Conservation (phyloP, 2,888 invertebrate species). For the Silvanus unidentatus region DNA sequence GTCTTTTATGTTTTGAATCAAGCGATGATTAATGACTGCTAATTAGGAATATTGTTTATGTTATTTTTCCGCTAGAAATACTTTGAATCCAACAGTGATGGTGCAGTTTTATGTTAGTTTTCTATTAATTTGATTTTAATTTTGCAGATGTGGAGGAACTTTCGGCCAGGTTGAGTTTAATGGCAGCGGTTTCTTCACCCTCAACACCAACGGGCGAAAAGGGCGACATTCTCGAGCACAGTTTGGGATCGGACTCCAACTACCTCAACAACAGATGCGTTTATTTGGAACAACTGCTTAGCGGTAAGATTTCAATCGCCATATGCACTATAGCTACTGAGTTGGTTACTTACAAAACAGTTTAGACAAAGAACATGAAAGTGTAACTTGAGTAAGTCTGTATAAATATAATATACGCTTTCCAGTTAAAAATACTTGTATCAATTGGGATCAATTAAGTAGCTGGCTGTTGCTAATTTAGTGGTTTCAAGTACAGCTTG, state of each 20-base stretch:
- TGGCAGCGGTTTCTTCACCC: constrained; percentile 49
- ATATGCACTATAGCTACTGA: background rate
- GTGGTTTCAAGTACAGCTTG: too few relatives aligned
- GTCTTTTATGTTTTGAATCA: too few relatives aligned
- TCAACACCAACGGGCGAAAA: constrained; percentile 35
- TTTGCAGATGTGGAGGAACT: constrained; percentile 69
- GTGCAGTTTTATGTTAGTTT: too few relatives aligned
- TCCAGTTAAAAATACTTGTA: too few relatives aligned
- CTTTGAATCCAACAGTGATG: too few relatives aligned
- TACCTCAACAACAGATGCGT: constrained; percentile 52
- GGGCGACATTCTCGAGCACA: constrained; percentile 43
- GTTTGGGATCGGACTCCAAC: constrained; percentile 34
- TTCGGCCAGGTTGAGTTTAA: constrained; percentile 62
- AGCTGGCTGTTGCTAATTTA: too few relatives aligned
- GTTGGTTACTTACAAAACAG: background rate
- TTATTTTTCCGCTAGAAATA: too few relatives aligned
- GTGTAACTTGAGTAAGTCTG: constrained; percentile 8
- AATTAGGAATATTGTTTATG: too few relatives aligned
- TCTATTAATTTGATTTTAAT: too few relatives aligned
- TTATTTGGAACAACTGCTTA: constrained; percentile 52
- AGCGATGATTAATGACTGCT: too few relatives aligned
- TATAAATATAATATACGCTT: too few relatives aligned
- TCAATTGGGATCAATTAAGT: too few relatives aligned
- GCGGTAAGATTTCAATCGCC: constrained; percentile 40
- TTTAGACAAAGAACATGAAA: background rate